phyloP scores from a whole-genome alignment of 2,888 invertebrate species.

The Cryptocephalus primarius region DNA sequence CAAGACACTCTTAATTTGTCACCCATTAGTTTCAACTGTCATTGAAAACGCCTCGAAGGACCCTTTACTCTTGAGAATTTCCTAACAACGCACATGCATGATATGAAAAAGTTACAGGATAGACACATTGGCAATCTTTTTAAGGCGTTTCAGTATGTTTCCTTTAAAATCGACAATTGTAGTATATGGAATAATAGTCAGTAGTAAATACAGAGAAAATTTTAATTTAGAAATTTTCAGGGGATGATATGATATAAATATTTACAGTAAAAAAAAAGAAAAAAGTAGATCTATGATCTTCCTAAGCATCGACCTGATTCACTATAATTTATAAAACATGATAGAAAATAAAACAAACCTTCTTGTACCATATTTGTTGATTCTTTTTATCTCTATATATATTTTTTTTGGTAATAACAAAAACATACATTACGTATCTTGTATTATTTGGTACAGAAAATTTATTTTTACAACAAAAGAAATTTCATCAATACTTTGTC shows the following conservation, averaged over 20 bases:
- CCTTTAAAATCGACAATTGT: no score
- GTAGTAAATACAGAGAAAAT: constrained; percentile 41
- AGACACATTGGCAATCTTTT: no score
- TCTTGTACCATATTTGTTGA: constrained; percentile 17
- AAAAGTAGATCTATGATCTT: constrained; percentile 40
- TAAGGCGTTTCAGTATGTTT: no score
- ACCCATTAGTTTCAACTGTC: no score
- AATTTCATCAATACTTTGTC: constrained; percentile 22
- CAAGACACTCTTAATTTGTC: no score
- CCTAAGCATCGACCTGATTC: constrained; percentile 17
- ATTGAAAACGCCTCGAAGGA: no score
- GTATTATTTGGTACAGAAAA: constrained; percentile 19
- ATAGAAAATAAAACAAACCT: constrained; percentile 31
- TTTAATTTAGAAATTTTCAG: constrained; percentile 70
- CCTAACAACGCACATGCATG: no score
- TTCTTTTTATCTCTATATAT: constrained; percentile 4
- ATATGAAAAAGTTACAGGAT: no score
- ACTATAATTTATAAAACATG: constrained; percentile 39
- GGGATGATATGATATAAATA: constrained; percentile 62
- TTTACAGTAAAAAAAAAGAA: constrained; percentile 41
- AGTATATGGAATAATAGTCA: no score
- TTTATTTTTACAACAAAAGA: constrained; percentile 16
- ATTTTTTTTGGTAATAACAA: constrained; percentile 12
- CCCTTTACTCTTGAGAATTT: no score
- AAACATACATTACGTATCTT: constrained; percentile 17